Evolutionary conservation across 2,888 invertebrate species (phyloP).

Genomic region (Eucera pruinosa): DNA sequence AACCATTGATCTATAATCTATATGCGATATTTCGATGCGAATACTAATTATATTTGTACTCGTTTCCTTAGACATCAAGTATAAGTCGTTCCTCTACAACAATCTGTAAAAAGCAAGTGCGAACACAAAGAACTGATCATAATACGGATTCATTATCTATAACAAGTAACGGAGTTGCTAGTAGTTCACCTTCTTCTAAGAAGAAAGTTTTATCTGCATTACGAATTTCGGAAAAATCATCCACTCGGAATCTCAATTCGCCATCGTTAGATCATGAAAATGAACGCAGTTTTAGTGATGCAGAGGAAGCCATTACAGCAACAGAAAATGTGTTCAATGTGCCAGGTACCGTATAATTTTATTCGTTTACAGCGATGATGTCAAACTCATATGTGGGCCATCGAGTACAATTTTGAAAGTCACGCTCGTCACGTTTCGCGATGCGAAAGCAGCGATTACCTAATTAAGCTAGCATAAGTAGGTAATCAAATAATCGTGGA

Average conservation of each 20-base stretch:
- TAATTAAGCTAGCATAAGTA: too few species aligned
- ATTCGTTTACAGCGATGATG: too few species aligned
- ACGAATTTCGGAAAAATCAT: constrained; percentile 76
- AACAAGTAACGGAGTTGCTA: constrained; percentile 80
- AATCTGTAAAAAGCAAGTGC: constrained; percentile 76
- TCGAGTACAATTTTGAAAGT: too few species aligned
- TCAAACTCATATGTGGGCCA: too few species aligned
- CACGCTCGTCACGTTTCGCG: too few species aligned
- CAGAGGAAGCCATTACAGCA: constrained; percentile 81
- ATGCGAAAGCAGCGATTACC: too few species aligned
- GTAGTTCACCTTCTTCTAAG: constrained; percentile 77
- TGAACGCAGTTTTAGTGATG: constrained; percentile 81
- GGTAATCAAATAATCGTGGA: too few species aligned
- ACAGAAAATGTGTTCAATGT: constrained; percentile 79
- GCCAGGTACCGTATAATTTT: constrained; percentile 72
- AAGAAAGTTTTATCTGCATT: constrained; percentile 75
- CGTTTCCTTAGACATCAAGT: constrained; percentile 63
- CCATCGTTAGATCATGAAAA: constrained; percentile 80
- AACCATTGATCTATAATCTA: too few species aligned
- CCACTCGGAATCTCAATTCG: constrained; percentile 70
- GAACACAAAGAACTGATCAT: constrained; percentile 74
- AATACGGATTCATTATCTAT: constrained; percentile 76
- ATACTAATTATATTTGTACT: background rate
- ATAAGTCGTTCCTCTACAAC: constrained; percentile 73
- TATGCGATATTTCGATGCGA: background rate